These are phyloP conservation scores for Leucoraja erinaceus DNA, from an alignment of 2,113 vertebrate species.

Conservation along the genomic window DNA sequence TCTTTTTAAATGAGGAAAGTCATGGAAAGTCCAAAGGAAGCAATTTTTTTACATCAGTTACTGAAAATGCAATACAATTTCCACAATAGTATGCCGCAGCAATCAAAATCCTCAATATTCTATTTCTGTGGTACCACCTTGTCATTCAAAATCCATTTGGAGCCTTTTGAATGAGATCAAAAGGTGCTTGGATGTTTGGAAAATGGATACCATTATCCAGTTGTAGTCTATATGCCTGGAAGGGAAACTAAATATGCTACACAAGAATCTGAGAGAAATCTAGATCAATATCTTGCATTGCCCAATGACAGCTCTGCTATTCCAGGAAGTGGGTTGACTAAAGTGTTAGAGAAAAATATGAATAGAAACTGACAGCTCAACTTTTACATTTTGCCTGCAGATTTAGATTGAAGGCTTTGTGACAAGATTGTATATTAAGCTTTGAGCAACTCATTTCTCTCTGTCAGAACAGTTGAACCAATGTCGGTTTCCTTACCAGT, in stretches of 20 bases:
- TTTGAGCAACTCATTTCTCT: background rate
- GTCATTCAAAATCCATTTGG: constrained; percentile 56
- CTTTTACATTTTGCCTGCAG: constrained; percentile 6
- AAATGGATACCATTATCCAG: constrained; percentile 70
- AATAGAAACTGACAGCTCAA: constrained; percentile 11
- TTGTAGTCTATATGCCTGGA: constrained; percentile 59
- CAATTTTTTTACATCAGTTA: constrained; percentile 47
- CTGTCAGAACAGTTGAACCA: constrained; percentile 3
- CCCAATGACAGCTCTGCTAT: constrained; percentile 45
- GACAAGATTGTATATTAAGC: background rate
- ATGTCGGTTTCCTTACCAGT: background rate
- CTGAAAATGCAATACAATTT: constrained; percentile 49
- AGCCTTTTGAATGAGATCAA: constrained; percentile 64
- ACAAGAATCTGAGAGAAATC: constrained; percentile 50
- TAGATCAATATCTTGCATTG: constrained; percentile 56
- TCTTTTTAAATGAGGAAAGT: background rate
- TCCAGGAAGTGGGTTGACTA: constrained; percentile 41
- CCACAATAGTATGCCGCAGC: constrained; percentile 58
- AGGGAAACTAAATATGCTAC: constrained; percentile 52
- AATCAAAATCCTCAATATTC: constrained; percentile 60
- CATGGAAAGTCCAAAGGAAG: background rate
- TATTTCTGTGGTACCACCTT: constrained; percentile 56
- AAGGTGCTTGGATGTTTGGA: constrained; percentile 67
- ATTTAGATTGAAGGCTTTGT: constrained; percentile 1
- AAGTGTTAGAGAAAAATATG: constrained; percentile 11